These are phyloP conservation scores for Datnioides undecimradiatus DNA, from an alignment of 2,113 vertebrate genomes.

Conservation along the genomic window DNA sequence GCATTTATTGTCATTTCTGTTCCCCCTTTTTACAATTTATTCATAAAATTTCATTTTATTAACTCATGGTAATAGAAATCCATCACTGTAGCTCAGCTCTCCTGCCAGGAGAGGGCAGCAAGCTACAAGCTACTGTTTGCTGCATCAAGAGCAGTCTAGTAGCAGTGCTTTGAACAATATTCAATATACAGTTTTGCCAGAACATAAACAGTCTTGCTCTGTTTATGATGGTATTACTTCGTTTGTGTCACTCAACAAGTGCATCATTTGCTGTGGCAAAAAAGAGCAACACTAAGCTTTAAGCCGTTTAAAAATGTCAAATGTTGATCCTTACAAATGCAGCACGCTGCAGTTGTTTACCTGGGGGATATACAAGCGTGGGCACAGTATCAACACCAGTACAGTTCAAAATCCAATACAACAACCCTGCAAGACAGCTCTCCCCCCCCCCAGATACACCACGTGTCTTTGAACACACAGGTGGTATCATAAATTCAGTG, in stretches of 20 bases:
- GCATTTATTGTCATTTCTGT: no score
- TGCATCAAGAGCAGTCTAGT: conserved; percentile 1
- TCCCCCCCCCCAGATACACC: background rate
- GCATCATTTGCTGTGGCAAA: background rate
- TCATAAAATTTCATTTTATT: background rate
- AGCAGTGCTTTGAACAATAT: background rate
- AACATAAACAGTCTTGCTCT: background rate
- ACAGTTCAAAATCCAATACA: background rate
- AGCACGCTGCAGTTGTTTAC: conserved; percentile 3
- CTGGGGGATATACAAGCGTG: background rate
- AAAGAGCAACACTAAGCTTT: background rate
- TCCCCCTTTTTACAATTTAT: background rate
- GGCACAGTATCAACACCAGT: background rate
- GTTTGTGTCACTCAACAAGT: background rate
- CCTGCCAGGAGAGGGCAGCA: conserved; percentile 75
- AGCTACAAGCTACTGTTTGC: conserved; percentile 15
- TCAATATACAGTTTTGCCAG: background rate
- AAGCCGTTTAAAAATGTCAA: background rate
- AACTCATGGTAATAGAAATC: background rate
- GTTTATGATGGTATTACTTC: background rate
- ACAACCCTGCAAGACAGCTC: conserved; percentile 6
- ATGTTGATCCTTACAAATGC: background rate
- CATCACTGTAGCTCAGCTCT: conserved; percentile 6
- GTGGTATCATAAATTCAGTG: conserved; percentile 47
- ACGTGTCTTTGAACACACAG: conserved; percentile 23